phyloP scores from a whole-genome alignment of 2,797 vertebrate genomes.

The Pyrocephalus nanus region DNA sequence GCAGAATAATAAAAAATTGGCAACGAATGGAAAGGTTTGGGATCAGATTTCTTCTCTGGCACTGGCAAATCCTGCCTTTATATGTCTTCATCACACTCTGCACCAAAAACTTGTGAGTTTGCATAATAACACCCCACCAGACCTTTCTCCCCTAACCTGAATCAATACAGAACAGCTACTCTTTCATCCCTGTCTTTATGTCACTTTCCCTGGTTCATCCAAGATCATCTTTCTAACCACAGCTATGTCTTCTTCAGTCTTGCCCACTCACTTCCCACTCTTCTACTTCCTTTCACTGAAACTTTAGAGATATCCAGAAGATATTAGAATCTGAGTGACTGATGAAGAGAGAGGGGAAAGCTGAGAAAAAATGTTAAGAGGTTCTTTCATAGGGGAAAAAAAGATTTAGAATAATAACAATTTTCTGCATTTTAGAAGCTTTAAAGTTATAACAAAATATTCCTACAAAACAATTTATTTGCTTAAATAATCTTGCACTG shows the following conservation, averaged over 20 bases:
- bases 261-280: background rate
- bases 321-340: background rate
- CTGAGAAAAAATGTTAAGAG: background rate
- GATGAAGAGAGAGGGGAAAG: background rate
- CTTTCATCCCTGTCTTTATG: background rate
- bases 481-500: background rate
- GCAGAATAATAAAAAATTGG: background rate
- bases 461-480: background rate
- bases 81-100: background rate
- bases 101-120: background rate
- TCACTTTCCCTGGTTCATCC: background rate
- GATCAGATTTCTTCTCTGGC: background rate
- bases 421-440: background rate
- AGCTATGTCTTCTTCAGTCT: background rate
- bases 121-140: background rate
- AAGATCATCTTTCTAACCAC: background rate
- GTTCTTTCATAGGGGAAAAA: background rate
- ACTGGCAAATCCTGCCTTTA: background rate
- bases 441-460: background rate
- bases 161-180: background rate
- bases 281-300: background rate
- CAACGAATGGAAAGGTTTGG: background rate
- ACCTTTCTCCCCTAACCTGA: background rate
- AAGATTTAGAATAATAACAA: background rate
- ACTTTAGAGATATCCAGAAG: background rate